phyloP scores from a whole-genome alignment of 2,888 invertebrate species.

The Trachelus tabidus region DNA sequence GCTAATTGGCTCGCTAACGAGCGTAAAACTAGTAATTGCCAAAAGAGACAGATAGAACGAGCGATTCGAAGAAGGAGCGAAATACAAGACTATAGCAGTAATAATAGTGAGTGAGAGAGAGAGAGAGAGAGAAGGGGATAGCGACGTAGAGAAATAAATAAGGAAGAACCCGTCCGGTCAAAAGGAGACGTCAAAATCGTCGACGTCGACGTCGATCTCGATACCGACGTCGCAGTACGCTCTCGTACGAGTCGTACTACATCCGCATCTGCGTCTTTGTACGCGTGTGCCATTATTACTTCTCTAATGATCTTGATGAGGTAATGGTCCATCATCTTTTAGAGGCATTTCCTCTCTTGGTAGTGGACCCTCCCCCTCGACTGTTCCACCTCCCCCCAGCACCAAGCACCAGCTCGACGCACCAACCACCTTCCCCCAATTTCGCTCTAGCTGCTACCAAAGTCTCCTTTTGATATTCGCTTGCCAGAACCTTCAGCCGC shows the following conservation, averaged over 20 bases:
- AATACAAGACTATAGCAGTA: conserved; percentile 10
- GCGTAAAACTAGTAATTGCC: background rate
- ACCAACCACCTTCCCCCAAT: background rate
- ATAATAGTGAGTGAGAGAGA: conserved; percentile 4
- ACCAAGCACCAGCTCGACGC: too few relatives aligned
- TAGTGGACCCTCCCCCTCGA: background rate
- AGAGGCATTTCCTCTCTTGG: conserved; percentile 49
- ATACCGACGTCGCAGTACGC: background rate
- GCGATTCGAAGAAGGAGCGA: conserved; percentile 1
- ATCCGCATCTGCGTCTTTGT: conserved; percentile 41
- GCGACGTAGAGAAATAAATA: conserved; percentile 11
- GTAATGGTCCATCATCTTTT: conserved; percentile 59
- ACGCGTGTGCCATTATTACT: conserved; percentile 51
- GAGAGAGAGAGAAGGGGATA: conserved; percentile 22
- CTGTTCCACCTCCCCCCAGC: background rate
- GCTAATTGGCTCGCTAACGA: conserved; percentile 9
- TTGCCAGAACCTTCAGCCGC: background rate
- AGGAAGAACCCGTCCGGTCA: background rate
- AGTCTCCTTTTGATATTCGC: background rate
- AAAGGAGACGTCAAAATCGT: background rate
- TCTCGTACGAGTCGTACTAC: background rate
- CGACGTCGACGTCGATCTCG: background rate
- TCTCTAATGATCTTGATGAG: conserved; percentile 58
- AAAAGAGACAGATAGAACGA: background rate
- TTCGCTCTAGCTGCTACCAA: background rate